Base-by-base conservation (phyloP, 2,113 vertebrate genomes). In the Caloenas nicobarica region DNA sequence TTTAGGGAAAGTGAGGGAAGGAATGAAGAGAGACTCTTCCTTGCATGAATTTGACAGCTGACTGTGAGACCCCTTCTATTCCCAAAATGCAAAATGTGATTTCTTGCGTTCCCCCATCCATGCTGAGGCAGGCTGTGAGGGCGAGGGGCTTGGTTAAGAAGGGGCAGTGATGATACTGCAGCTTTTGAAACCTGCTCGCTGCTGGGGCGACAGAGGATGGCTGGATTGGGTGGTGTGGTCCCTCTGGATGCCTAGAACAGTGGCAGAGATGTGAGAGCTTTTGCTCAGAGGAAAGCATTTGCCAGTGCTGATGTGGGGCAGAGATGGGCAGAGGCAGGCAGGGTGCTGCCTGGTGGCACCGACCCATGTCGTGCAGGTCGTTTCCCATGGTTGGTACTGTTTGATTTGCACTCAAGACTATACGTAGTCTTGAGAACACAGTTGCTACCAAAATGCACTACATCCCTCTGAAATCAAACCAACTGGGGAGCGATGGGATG, bases 341-440 rank as follows among this genome's bases (percentile, higher is more conserved):
- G 56, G 34, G 24, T 66, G 66, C 66, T 72, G 58, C 38, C 16
- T 0, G 7, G 38, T 29, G 22, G 54, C 29, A 0, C 3, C 29
- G 29, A 9, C 34, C 36, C 3, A 0, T 1, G 2, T 10, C 6
- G 1, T 9, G 31, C 25, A 5, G 56, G 28, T 50, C 1, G 1
- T 15, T 56, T 46, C 61, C 44, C 0, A 0, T 5, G 48, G 12
- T 10, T 33, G 3, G 5, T 81, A 50, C 11, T 3, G 2, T 51
- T 60, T 17, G 38, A 2, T 60, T 79, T 44, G 48, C 7, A 0
- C 28, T 88, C 7, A 2, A 68, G 22, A 50, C 21, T 50, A 50
- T 19, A 16, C 11, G 26, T 36, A 17, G 28, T 31, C 42, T 34
- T 36, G 56, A 48, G 42, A 11, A 25, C 16, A 44, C 42, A 44